phyloP scores from a whole-genome alignment of 2,888 invertebrate species.

The Spodoptera littoralis region DNA sequence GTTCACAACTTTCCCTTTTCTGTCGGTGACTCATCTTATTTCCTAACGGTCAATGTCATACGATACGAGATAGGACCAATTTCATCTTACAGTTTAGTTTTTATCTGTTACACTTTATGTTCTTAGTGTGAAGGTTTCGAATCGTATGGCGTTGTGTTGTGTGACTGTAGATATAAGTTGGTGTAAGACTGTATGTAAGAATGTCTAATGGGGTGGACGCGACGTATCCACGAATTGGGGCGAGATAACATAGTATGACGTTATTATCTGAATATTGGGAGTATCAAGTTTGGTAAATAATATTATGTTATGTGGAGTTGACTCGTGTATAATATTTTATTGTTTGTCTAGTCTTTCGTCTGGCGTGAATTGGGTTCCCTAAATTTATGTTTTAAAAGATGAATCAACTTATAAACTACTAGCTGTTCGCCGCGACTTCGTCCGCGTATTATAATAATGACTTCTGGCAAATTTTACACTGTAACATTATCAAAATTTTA shows the following conservation, averaged over 20 bases:
- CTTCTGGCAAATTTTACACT: no score
- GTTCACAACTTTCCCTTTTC: constrained; percentile 49
- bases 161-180: constrained; percentile 20
- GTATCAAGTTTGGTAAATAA: constrained; percentile 37
- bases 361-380: no score
- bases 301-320: constrained; percentile 13
- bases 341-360: no score
- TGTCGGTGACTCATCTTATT: constrained; percentile 60
- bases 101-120: constrained; percentile 1
- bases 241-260: constrained; percentile 59
- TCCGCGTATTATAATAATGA: no score
- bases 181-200: constrained; percentile 61
- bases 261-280: constrained; percentile 58
- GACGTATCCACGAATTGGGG: constrained; percentile 64
- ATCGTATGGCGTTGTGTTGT: constrained; percentile 1
- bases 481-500: no score
- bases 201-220: constrained; percentile 68
- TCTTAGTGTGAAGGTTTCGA: neutral
- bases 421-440: no score
- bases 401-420: no score
- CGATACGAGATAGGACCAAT: constrained; percentile 51
- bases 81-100: neutral
- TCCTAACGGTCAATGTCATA: constrained; percentile 74
- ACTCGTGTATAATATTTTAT: no score
- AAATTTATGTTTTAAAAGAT: no score